Evolutionary conservation across 2,797 vertebrate genomes (phyloP).

Genomic region (Mus minutoides): DNA sequence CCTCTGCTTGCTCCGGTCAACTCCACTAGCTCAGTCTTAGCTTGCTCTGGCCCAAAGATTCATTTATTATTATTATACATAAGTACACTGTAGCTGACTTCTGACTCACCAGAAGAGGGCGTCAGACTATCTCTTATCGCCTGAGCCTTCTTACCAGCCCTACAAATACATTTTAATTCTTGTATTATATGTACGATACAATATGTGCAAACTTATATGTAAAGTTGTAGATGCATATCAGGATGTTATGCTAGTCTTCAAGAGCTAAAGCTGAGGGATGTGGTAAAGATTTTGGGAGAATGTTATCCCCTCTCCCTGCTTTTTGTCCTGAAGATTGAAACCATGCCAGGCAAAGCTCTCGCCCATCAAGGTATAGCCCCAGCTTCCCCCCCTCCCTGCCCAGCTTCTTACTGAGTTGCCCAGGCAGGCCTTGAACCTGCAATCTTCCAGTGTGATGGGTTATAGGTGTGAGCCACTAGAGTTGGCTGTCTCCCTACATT

Average conservation of each 20-base stretch:
- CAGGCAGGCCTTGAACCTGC: neutral
- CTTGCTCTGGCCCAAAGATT: no score
- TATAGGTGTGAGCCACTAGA: neutral
- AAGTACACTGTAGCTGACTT: no score
- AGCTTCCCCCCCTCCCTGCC: no score
- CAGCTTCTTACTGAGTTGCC: neutral
- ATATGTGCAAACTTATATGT: no score
- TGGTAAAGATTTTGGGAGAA: neutral
- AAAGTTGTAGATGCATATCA: rapidly evolving
- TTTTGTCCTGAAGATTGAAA: neutral
- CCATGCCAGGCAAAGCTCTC: neutral
- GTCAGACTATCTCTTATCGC: no score
- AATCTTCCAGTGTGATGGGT: neutral
- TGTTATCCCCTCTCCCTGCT: neutral
- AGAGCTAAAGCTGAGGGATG: neutral
- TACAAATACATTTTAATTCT: neutral
- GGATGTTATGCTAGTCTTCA: no score
- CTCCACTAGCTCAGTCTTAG: no score
- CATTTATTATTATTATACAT: no score
- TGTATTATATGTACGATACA: neutral
- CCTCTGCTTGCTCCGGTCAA: no score
- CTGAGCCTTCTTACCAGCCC: no score
- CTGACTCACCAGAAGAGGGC: no score
- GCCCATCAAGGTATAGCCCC: neutral
- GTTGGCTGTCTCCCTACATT: neutral